Percentiles rank a stretch among this genome's conserved stretches.
phyloP scores from a whole-genome alignment of 2,113 vertebrate species.

The Eudyptes chrysolophus region DNA sequence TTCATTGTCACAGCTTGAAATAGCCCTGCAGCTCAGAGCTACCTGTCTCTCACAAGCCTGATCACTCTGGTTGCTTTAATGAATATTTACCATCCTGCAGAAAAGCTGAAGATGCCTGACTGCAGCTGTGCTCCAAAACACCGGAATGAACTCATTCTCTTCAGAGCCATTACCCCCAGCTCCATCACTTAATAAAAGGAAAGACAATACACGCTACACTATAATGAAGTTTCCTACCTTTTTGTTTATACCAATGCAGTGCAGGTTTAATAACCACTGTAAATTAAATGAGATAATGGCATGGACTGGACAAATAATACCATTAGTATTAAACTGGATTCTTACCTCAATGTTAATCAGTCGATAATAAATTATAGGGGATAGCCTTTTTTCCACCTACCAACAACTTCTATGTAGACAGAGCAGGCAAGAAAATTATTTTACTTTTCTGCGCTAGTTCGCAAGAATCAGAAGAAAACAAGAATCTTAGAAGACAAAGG shows the following conservation, averaged over 20 bases:
- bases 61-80: neutral
- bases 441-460: neutral
- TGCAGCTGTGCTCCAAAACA: conserved; percentile 21
- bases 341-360: neutral
- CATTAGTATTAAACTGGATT: neutral
- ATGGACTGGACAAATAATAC: neutral
- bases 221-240: conserved; percentile 40
- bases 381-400: neutral
- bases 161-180: neutral
- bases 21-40: neutral
- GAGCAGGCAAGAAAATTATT: neutral
- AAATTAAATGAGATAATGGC: conserved; percentile 47
- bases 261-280: conserved; percentile 26
- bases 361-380: neutral
- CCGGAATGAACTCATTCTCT: neutral
- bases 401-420: neutral
- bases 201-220: neutral
- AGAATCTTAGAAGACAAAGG: neutral
- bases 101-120: neutral
- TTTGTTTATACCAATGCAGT: conserved; percentile 2
- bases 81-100: conserved; percentile 53
- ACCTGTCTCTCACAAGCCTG: neutral
- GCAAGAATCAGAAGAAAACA: neutral
- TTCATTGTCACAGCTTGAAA: neutral
- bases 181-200: neutral